Evolutionary conservation across 1,140 invertebrate genomes (phyloP).

Genomic region (Drosophila littoralis): DNA sequence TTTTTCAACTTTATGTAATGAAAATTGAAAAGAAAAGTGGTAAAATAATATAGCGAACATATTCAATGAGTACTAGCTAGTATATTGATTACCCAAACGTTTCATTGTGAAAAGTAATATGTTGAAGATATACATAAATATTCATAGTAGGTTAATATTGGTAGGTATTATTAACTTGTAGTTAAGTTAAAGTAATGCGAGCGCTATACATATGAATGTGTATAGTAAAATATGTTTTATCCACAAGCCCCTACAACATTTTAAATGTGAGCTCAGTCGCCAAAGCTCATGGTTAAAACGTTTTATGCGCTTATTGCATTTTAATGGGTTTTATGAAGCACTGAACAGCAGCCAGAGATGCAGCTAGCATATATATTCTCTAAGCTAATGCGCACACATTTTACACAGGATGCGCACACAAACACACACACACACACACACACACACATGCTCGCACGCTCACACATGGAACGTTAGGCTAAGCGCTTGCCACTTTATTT

Average conservation of each 20-base stretch:
- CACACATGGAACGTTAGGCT: constrained; percentile 26
- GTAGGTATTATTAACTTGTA: too few species aligned
- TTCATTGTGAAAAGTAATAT: too few species aligned
- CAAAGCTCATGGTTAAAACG: constrained; percentile 50
- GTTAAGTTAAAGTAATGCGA: neutral
- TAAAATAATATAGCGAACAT: too few species aligned
- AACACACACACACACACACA: constrained; percentile 16
- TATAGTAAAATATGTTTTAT: neutral
- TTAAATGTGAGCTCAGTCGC: constrained; percentile 43
- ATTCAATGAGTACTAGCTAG: too few species aligned
- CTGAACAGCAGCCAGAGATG: constrained; percentile 46
- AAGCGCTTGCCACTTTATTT: constrained; percentile 72
- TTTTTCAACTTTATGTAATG: too few species aligned
- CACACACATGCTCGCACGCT: constrained; percentile 6
- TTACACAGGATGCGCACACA: neutral
- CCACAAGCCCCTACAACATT: constrained; percentile 12
- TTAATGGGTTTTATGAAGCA: constrained; percentile 59
- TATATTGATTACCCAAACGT: too few species aligned
- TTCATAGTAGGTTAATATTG: too few species aligned
- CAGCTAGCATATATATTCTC: constrained; percentile 27
- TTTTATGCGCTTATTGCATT: constrained; percentile 67
- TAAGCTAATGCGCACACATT: constrained; percentile 19
- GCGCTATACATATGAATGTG: neutral
- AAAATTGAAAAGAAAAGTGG: too few species aligned
- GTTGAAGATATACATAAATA: too few species aligned